Evolutionary conservation across 2,888 invertebrate species (phyloP), one percentile per base, ranked within the genome.

Genomic region (Busseola fusca): DNA sequence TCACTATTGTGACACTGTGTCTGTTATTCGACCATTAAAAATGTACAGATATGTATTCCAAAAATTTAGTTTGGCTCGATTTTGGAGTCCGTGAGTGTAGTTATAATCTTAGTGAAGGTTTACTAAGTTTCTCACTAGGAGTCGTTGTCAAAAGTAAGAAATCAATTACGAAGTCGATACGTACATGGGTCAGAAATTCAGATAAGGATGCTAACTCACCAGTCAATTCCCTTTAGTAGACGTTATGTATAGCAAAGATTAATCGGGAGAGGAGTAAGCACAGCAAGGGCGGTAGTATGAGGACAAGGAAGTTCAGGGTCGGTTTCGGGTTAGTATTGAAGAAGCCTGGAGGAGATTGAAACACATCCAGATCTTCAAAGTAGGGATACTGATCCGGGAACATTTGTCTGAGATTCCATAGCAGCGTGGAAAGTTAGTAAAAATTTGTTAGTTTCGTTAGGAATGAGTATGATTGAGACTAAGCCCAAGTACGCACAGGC

Each of bases 301-400:
- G n/a, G 14, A 62, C 14, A 12, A 80, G 57, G 21, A 45, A 2
- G 18, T 69, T 78, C 21, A 52, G 37, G 9, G 42, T 70, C 12
- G 76, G 66, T 66, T 79, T 74, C 0, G 78, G 5, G 48, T 84
- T 76, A 30, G 90, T 85, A 74, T 91, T 92, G 76, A 89, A 91
- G 73, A 86, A 92, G 60, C 87, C 87, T n/a, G 94, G 94, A 3
- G 94, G 93, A 14, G 91, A 90, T 54, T 92, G 89, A 79, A 90
- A 93, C 1, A 91, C 91, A 27, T 94, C 94, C 42, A 91, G 74
- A 16, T 94, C 93, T 78, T 95, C 94, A 69, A 93, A 92, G 87
- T 87, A 94, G 3, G 94, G 93, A 83, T 92, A 93, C 1, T 93
- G 87, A 64, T 94, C 94, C 18, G 91, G 90, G 70, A 91, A 93